Evolutionary conservation across 2,797 vertebrate genomes (phyloP), one percentile per base, ranked within the genome.

Genomic region (Cyprinodon diabolis): DNA sequence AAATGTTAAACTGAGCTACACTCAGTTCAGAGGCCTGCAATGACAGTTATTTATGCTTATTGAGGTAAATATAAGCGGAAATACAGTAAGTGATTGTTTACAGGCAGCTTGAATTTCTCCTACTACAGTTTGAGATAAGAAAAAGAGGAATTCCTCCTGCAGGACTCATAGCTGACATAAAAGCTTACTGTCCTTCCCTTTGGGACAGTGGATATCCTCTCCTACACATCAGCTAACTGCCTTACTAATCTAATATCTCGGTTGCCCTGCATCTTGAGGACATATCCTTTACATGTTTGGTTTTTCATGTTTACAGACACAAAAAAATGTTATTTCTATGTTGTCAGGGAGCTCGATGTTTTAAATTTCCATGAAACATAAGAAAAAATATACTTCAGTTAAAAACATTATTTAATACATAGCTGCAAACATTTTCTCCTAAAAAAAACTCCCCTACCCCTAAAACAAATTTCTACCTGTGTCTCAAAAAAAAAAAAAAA

Each of bases 251-350:
- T 77, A 74, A 51, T 69, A 57, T 71, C 74, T 74, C 37, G 70
- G 63, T 67, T 72, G 67, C 40, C 75, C 48, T 60, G 65, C 58
- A 76, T 89, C 84, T 80, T 69, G 71, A 71, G 85, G 83, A 89
- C 63, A 80, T 74, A 73, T 49, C 80, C 82, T 71, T 74, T 90
- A 79, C 89, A 92, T 90, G 91, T 93, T 93, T 93, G 30, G 87
- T 80, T 87, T 92, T 92, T 87, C 80, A 49, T 90, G 85, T 90
- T 90, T 90, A 84, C 81, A 51, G 78, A 83, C 81, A 21, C 72
- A 91, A 82, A 74, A 74, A 83, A 78, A 90, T 13, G 84, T 85
- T 86, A 91, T 93, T 74, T 83, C 75, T 47, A 17, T 47, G 40
- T 47, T 65, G 3, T n/a, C 17, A 14, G 14, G 30, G 30, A 40